phyloP scores from a whole-genome alignment of 2,797 vertebrate genomes.

The Spheniscus humboldti region DNA sequence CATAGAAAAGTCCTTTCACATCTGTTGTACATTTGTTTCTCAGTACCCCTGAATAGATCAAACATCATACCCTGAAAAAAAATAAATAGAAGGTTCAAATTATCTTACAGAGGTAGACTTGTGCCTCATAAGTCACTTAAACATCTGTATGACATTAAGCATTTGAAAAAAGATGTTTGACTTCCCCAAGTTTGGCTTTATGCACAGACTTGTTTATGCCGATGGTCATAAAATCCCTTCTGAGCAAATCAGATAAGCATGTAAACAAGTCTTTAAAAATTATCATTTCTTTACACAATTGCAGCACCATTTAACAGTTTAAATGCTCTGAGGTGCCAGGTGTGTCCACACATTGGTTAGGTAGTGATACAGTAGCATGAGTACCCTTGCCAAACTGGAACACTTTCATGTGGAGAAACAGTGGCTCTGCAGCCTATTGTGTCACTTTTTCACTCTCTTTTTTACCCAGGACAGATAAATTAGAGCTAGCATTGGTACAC shows the following conservation, averaged over 20 bases:
- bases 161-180: not conserved
- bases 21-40: not conserved
- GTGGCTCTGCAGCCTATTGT: not conserved
- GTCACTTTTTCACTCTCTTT: not conserved
- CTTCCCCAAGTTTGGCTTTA: not conserved
- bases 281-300: not conserved
- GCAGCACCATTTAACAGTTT: not conserved
- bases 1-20: not conserved
- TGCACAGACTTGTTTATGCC: not conserved
- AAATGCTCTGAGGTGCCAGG: not conserved
- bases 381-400: not conserved
- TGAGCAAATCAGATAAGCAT: not conserved
- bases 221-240: not conserved
- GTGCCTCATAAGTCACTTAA: not conserved
- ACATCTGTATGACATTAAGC: not conserved
- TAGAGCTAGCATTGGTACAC: not conserved
- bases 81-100: not conserved
- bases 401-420: not conserved
- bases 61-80: not conserved
- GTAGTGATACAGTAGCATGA: not conserved
- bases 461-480: not conserved
- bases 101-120: not conserved
- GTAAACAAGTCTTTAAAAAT: not conserved
- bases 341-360: not conserved
- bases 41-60: not conserved